Base-by-base conservation (phyloP, 2,888 invertebrate species). In the Gymnoscelis rufifasciata region DNA sequence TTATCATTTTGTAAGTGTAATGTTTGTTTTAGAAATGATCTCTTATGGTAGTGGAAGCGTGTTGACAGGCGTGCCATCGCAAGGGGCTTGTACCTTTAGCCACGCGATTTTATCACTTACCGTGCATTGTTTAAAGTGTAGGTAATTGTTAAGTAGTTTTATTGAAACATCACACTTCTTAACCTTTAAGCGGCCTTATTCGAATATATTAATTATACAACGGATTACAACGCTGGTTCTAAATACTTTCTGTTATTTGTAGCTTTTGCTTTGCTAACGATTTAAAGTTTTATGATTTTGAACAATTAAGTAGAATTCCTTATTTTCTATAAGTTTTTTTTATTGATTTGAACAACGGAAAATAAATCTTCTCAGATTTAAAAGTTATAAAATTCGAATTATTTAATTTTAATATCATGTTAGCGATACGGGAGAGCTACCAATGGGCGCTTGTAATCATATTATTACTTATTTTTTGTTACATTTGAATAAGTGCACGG, bases 11-110 rank as follows among this genome's bases (percentile, higher is more conserved):
- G 68, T 84, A 83, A 81, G 78, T 79, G 71, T 78, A 78, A 74
- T 64, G 63, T 82, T 83, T 78, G 76, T 81, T 81, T 80, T 82
- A 84, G 71, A 76, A 58, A 80, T 88, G 88, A 88, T 88, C 88
- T 88, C 88, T 84, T 86, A 83, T 67, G 78, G 77, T 87, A 78
- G 69, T 70, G 66, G 63, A 63, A 71, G 74, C 70, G 74, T 64
- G 68, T 45, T 50, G 45, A 46, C 45, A 38, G 15, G 27, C 35
- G 65, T 65, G 64, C 60, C 57, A 54, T 64, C 62, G 67, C 68
- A 35, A n/a, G 68, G 72, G 68, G 68, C 69, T 60, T 43, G 59
- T 51, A 60, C 54, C 58, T 52, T 41, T 54, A 50, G 47, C 52
- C 57, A 54, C 44, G 56, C 49, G 28, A 45, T 50, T 30, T 38